Percentiles rank a stretch among this genome's conserved stretches.
Evolutionary conservation across 92 coral and sea anemone species (phyloP).

Genomic region (Phymanthus crucifer): DNA sequence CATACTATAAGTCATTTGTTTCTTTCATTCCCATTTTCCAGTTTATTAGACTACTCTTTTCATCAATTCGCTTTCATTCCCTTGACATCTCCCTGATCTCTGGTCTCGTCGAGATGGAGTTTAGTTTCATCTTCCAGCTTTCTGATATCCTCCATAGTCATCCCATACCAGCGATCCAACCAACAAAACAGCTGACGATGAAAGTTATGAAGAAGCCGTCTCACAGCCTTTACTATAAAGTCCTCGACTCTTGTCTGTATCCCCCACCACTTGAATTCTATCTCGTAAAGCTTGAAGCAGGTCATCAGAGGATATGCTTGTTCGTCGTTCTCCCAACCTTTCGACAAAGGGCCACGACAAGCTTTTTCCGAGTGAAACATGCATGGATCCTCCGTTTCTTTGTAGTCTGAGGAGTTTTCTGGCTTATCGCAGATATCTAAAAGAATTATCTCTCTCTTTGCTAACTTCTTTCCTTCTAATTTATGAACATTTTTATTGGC

Average conservation of each 20-base stretch:
- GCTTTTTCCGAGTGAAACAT: conserved; percentile 72
- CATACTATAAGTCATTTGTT: neutral
- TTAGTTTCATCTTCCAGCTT: conserved; percentile 81
- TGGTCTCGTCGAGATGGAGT: conserved; percentile 60
- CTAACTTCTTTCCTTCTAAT: conserved; percentile 29
- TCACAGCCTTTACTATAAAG: conserved; percentile 55
- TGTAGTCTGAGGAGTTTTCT: conserved; percentile 65
- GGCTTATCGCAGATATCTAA: conserved; percentile 57
- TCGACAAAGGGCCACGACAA: conserved; percentile 77
- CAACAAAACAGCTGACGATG: conserved; percentile 98
- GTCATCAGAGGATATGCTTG: conserved; percentile 75
- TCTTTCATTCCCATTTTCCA: neutral
- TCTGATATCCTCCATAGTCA: conserved; percentile 94
- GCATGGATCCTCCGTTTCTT: conserved; percentile 88
- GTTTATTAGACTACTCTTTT: neutral
- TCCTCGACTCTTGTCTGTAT: conserved; percentile 69
- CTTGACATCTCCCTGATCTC: conserved; percentile 42
- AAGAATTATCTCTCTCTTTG: conserved; percentile 55
- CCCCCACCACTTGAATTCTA: conserved; percentile 88
- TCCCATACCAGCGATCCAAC: conserved; percentile 91
- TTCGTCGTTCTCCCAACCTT: conserved; percentile 45
- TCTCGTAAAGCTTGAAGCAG: conserved; percentile 89
- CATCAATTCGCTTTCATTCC: conserved; percentile 59
- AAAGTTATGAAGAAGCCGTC: conserved; percentile 82
- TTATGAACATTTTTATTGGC: conserved; percentile 70